Evolutionary conservation across 2,797 vertebrate species (phyloP), one percentile per base, ranked within the genome.

Genomic region (Chelon auratus): DNA sequence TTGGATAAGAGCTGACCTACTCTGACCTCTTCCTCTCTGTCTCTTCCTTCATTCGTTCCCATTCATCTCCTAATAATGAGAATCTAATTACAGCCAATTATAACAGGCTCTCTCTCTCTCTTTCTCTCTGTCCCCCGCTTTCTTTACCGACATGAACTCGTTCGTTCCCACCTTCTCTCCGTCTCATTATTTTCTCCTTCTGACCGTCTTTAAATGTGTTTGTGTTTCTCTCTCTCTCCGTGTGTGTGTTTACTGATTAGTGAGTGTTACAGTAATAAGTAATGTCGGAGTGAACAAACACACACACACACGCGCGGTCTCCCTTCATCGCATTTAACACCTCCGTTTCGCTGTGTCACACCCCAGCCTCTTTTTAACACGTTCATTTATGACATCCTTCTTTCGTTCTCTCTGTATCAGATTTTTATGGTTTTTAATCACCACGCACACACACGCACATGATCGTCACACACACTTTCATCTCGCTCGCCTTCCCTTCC

Each of bases 11-110:
- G 80, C 79, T 88, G 87, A 88, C 89, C 88, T 83, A 77, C 78
- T 50, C 75, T 81, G 87, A 91, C 90, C 89, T 82, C 89, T 87
- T 72, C 65, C 78, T 87, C 81, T 83, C 82, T 66, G 77, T 82
- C 85, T 80, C 82, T 83, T 83, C 83, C 85, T 86, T 89, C 82
- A 79, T 91, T 78, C 62, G 5, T 84, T 89, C 89, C 86, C 83
- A 90, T 92, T 91, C 86, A 91, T 92, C 85, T 83, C 75, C 82
- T 78, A 71, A 90, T 92, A 91, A 91, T 89, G 86, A 90, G 85
- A 92, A 91, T 91, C 89, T 91, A 90, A 93, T 92, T 91, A 91
- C 85, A 78, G 83, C 81, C 91, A 91, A 89, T 92, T 92, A 91
- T 87, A 90, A 89, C 82, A 83, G 87, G 78, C 85, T 82, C 81